Base-by-base conservation (phyloP, 2,888 invertebrate species). In the Amiota communis region DNA sequence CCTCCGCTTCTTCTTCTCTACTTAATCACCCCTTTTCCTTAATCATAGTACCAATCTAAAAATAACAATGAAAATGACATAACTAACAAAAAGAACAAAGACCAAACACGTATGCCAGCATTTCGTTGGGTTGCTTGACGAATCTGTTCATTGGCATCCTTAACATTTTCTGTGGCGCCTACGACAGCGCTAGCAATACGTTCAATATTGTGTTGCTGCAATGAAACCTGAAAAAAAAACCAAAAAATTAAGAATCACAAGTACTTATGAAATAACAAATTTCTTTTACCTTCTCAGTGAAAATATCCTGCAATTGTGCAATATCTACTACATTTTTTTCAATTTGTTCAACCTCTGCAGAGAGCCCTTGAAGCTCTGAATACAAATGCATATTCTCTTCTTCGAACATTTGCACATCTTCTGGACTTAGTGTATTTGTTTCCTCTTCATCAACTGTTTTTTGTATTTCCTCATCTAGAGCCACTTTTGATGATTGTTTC, bases 1-100 rank as follows among this genome's bases (percentile, higher is more conserved):
- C 4, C 36, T 36, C 36, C 36, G 36, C 36, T 36, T 36, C 36
- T 36, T 6, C 36, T 36, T 36, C 36, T 36, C 36, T 36, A 6
- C 23, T 3, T 8, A 57, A 57, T 1, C 9, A 57, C 11, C 9
- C 17, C 57, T 20, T 17, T n/a, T n/a, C 15, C 20, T 91, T 91
- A 95, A 87, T 96, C 96, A 92, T 99, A 99, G 89, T 99, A 99
- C 99, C 99, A 99, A 91, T 99, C 98, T 71, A 99, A 92, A 90
- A 99, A 99, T 11, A 99, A 91, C 70, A 99, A 91, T 20, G 98
- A 96, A 89, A 99, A 97, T 56, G 98, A 97, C 93, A 98, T 95
- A 56, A 99, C 97, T 80, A 99, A 91, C 72, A 99, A 91, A 88
- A 98, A 98, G 90, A 99, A 99, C 47, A 99, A 91, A 72, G 98